These are phyloP conservation scores for Tragelaphus imberbis DNA, from an alignment of 2,113 vertebrate genomes.

Conservation along the genomic window DNA sequence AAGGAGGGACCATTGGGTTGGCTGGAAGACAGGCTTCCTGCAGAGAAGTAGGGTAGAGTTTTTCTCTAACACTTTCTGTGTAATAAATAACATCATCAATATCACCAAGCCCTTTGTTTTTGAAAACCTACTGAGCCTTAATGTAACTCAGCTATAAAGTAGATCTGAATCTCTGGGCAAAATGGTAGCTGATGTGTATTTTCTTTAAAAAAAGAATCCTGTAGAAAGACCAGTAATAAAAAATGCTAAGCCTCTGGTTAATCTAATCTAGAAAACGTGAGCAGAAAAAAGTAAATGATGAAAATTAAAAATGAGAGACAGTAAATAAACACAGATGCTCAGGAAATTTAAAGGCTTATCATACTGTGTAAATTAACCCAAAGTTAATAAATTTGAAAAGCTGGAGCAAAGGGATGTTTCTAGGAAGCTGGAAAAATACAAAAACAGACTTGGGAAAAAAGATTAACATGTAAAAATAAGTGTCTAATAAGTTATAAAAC, in stretches of 20 bases:
- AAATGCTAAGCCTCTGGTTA: background rate
- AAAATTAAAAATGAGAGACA: background rate
- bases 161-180: background rate
- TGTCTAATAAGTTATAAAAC: background rate
- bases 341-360: background rate
- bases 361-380: too few relatives aligned
- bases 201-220: background rate
- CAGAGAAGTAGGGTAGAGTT: background rate
- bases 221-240: background rate
- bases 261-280: background rate
- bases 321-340: background rate
- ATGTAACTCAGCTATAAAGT: background rate
- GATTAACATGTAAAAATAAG: background rate
- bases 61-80: too few relatives aligned
- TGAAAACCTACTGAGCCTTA: background rate
- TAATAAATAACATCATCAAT: background rate
- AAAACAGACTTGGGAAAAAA: background rate
- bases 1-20: fast-evolving
- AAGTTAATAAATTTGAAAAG: background rate
- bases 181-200: background rate
- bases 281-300: background rate
- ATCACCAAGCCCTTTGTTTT: background rate
- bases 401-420: background rate
- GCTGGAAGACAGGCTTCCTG: background rate
- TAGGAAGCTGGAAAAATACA: background rate